Percentiles rank a stretch among this genome's conserved stretches.
phyloP scores from a whole-genome alignment of 1,140 invertebrate species.

The Cotesia chilonis region DNA sequence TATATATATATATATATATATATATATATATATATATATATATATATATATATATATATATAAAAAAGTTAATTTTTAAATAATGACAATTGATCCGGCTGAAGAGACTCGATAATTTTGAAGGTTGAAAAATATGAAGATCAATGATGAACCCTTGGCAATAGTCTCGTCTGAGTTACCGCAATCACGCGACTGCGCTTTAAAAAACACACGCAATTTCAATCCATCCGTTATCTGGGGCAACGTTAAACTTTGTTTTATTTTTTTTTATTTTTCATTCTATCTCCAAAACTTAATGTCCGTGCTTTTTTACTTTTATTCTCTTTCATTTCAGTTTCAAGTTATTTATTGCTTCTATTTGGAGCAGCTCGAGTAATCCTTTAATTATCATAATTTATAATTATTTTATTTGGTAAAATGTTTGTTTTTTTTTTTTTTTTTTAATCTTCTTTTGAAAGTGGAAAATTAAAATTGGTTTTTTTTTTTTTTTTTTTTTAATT shows the following conservation, averaged over 20 bases:
- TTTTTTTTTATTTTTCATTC: too few relatives aligned
- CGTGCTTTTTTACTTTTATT: background rate
- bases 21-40: too few relatives aligned
- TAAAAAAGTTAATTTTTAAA: too few relatives aligned
- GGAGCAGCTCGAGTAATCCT: slow-evolving; percentile 5
- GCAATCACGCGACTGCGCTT: slow-evolving; percentile 37
- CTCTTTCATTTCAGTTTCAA: slow-evolving; percentile 11
- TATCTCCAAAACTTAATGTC: background rate
- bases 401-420: too few relatives aligned
- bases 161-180: slow-evolving; percentile 28
- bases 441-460: too few relatives aligned
- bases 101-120: background rate
- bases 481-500: too few relatives aligned
- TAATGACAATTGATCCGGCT: too few relatives aligned
- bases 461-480: too few relatives aligned
- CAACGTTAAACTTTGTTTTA: slow-evolving; percentile 14
- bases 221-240: slow-evolving; percentile 28
- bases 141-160: slow-evolving; percentile 21
- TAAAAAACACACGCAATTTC: slow-evolving; percentile 34
- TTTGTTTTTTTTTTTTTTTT: too few relatives aligned
- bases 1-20: too few relatives aligned
- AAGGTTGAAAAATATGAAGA: slow-evolving; percentile 9
- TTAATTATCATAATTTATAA: background rate
- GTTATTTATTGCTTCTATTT: background rate
- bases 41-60: too few relatives aligned